Conservation (phyloP, 2,797 vertebrate genomes). For the Podarcis siculus region DNA sequence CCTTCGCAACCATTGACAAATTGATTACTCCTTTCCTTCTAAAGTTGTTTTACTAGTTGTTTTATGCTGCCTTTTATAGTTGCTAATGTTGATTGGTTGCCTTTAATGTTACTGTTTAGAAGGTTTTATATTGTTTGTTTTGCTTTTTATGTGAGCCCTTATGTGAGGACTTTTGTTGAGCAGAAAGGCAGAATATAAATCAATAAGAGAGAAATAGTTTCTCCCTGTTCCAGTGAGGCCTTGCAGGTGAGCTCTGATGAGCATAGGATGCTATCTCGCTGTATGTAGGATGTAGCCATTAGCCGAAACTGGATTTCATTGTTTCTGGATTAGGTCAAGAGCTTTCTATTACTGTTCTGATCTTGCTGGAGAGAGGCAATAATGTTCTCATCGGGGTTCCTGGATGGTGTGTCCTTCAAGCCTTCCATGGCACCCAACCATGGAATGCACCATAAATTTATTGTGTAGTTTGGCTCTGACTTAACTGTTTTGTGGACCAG, state of each 20-base stretch:
- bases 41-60: background rate
- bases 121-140: slow-evolving; percentile 6
- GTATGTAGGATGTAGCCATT: background rate
- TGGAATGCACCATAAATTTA: background rate
- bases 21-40: background rate
- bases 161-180: background rate
- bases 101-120: background rate
- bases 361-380: background rate
- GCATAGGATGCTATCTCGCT: background rate
- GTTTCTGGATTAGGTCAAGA: background rate
- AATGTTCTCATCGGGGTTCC: background rate
- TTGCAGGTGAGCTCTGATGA: background rate
- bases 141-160: background rate
- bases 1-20: background rate
- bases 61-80: background rate
- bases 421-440: too few relatives aligned
- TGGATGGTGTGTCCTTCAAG: background rate
- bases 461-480: background rate
- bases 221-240: background rate
- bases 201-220: background rate
- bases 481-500: background rate
- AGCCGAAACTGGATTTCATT: background rate
- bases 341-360: background rate
- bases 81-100: slow-evolving; percentile 11
- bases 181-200: background rate